phyloP scores from a whole-genome alignment of 2,113 vertebrate species.

The Cathartes aura region DNA sequence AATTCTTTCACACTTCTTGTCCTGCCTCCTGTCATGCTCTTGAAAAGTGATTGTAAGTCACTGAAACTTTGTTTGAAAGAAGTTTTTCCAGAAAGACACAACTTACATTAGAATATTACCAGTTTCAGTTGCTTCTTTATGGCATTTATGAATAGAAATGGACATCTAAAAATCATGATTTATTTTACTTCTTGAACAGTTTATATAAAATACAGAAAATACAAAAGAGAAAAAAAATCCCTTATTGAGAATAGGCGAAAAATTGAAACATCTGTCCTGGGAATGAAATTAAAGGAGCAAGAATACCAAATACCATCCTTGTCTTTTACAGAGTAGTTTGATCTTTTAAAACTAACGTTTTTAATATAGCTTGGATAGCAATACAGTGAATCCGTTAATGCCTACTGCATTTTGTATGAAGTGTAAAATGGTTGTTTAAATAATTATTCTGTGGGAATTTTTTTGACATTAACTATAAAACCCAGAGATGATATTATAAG shows the following conservation, averaged over 20 bases:
- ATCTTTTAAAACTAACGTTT: background rate
- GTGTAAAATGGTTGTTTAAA: background rate
- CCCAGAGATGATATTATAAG: background rate
- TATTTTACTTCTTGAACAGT: background rate
- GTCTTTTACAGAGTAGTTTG: background rate
- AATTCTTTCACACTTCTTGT: background rate
- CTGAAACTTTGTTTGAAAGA: background rate
- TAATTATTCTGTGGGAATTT: background rate
- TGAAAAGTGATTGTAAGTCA: background rate
- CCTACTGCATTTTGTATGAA: background rate
- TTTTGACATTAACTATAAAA: background rate
- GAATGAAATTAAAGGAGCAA: background rate
- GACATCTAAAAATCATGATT: background rate
- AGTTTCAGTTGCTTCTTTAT: background rate
- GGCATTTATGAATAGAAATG: background rate
- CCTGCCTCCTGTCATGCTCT: background rate
- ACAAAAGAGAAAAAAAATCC: background rate
- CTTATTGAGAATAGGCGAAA: background rate
- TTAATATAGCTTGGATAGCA: background rate
- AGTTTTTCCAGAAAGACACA: background rate
- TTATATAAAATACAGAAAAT: background rate
- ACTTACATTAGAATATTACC: background rate
- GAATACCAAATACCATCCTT: background rate
- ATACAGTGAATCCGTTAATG: background rate
- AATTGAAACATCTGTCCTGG: background rate